These are phyloP conservation scores for Solea senegalensis DNA, from an alignment of 2,113 vertebrate genomes.

Conservation along the genomic window DNA sequence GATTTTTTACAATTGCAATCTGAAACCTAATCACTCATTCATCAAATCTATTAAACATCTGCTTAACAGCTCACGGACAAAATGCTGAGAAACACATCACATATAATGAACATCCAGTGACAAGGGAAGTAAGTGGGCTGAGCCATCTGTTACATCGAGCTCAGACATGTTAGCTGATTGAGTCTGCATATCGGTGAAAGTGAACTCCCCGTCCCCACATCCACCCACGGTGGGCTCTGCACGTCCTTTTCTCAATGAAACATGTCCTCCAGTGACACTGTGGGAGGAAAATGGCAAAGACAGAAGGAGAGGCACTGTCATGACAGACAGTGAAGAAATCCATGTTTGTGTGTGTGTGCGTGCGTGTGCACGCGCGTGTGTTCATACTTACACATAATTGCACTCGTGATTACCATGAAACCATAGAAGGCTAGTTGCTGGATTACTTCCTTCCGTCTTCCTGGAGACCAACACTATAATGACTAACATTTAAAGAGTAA, in stretches of 20 bases:
- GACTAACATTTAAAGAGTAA: constrained; percentile 47
- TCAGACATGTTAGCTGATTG: constrained; percentile 1
- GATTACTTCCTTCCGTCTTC: constrained; percentile 42
- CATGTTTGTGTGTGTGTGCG: constrained; percentile 25
- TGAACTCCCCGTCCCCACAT: neutral
- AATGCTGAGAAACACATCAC: neutral
- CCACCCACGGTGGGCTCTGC: neutral
- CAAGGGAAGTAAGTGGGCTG: constrained; percentile 38
- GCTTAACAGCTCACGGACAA: constrained; percentile 3
- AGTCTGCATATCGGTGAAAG: constrained; percentile 2
- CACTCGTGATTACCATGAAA: constrained; percentile 34
- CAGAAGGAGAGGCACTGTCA: constrained; percentile 19
- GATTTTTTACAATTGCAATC: no score
- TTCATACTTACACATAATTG: constrained; percentile 25
- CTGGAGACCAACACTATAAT: constrained; percentile 30
- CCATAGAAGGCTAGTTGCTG: constrained; percentile 19
- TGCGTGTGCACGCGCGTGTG: constrained; percentile 15
- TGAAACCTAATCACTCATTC: no score
- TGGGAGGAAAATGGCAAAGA: constrained; percentile 40
- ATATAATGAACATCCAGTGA: constrained; percentile 25
- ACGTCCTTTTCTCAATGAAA: neutral
- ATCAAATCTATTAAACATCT: neutral
- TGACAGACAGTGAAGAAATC: constrained; percentile 2
- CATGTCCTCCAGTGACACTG: constrained; percentile 12
- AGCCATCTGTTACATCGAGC: constrained; percentile 42